Evolutionary conservation across 2,888 invertebrate species (phyloP), one percentile per base, ranked within the genome.

Genomic region (Meloe dianella): DNA sequence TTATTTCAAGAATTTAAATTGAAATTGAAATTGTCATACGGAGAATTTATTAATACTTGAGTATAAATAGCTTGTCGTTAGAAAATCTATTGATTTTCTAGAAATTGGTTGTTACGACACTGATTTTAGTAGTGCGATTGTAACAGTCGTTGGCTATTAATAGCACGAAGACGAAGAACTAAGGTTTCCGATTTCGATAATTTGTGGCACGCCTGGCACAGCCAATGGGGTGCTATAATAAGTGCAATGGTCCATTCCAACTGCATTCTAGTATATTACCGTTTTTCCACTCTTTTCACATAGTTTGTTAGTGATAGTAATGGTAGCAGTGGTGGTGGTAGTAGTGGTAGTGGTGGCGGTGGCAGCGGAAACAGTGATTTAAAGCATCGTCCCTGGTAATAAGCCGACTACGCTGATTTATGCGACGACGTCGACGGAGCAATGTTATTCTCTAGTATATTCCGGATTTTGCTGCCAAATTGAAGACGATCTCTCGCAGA

Each of bases 401-500:
- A 72, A 72, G 73, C 72, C 68, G 71, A 67, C 63, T 64, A 66
- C 71, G 72, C 71, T 74, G 75, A 77, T 77, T 78, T 77, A 78
- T 78, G 71, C 74, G 67, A 63, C 69, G 70, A 69, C 68, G 74
- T 74, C 74, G 72, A 67, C 75, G 67, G 71, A 72, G 76, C 75
- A 73, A 75, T 77, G 76, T 75, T 78, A 77, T 78, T 81, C 77
- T 75, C 76, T 74, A 76, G 77, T 75, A 78, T 78, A 77, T 78
- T 78, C 78, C 78, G 81, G 81, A 82, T 81, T 82, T 81, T 81
- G 82, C 80, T 82, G 82, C 83, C 83, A 83, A 83, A 83, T 83
- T 82, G 82, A 81, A 82, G 83, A 82, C 82, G 81, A 83, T 82
- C 81, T 81, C 81, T 81, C 78, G 80, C 80, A 81, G 82, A 83